Conservation (phyloP, 2,888 invertebrate species). For the Acanthosoma haemorrhoidale region DNA sequence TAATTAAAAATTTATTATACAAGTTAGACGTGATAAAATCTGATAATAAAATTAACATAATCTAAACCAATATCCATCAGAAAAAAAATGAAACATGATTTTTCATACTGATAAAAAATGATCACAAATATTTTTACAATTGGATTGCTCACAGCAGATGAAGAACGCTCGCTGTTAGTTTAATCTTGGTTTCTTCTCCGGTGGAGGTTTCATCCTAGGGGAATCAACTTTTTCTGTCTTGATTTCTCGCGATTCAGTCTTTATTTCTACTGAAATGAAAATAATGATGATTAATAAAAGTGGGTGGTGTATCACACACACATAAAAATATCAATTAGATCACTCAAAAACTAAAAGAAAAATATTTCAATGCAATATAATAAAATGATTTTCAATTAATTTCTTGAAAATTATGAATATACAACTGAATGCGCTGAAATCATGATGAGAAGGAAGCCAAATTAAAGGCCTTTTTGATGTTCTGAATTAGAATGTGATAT, state of each 20-base stretch:
- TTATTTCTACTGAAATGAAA: constrained; percentile 52
- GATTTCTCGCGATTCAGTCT: constrained; percentile 42
- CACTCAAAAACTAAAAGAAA: too few species aligned
- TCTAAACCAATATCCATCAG: background rate
- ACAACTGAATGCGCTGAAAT: too few species aligned
- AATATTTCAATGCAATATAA: too few species aligned
- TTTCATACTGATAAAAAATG: background rate
- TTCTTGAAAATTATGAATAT: too few species aligned
- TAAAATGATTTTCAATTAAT: too few species aligned
- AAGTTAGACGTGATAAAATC: background rate
- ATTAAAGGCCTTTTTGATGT: too few species aligned
- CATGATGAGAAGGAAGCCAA: too few species aligned
- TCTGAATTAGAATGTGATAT: too few species aligned
- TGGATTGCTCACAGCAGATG: background rate
- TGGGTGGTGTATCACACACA: too few species aligned
- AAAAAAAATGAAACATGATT: background rate
- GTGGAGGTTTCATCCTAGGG: constrained; percentile 71
- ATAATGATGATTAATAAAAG: constrained; percentile 26
- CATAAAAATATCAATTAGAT: too few species aligned
- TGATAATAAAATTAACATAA: background rate
- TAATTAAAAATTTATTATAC: background rate
- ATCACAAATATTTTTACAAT: background rate
- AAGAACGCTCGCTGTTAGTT: constrained; percentile 26
- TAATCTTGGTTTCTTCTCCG: constrained; percentile 72
- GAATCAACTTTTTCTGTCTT: constrained; percentile 41